phyloP scores from a whole-genome alignment of 2,113 vertebrate species.

The Nibea coibor region DNA sequence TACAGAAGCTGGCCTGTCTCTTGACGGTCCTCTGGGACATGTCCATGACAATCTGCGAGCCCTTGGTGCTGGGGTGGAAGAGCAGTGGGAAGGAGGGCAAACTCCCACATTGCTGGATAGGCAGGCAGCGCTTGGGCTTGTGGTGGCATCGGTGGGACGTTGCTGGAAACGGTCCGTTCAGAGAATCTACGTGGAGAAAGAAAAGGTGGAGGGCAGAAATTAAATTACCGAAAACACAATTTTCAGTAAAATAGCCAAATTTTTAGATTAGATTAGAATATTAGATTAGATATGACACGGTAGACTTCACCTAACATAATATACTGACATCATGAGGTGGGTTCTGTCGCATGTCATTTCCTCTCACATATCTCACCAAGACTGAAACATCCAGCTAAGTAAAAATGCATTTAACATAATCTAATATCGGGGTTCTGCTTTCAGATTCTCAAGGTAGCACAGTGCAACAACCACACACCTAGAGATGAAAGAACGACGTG shows the following conservation, averaged over 20 bases:
- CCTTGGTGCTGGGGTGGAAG: constrained; percentile 96
- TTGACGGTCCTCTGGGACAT: constrained; percentile 92
- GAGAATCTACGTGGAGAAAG: constrained; percentile 85
- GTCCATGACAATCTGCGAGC: constrained; percentile 98
- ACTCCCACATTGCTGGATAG: constrained; percentile 85
- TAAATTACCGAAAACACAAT: constrained; percentile 4
- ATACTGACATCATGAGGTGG: not conserved
- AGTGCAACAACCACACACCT: constrained; percentile 25
- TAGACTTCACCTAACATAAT: constrained; percentile 15
- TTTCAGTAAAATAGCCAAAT: constrained; percentile 7
- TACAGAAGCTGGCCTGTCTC: constrained; percentile 97
- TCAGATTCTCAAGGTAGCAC: not conserved
- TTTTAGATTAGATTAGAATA: constrained; percentile 28
- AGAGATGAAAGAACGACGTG: constrained; percentile 15
- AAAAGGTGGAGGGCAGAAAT: constrained; percentile 3
- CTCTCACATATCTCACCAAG: not conserved
- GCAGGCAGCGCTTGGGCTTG: constrained; percentile 92
- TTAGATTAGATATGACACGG: constrained; percentile 10
- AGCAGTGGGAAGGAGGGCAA: constrained; percentile 90
- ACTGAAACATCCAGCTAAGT: constrained; percentile 24
- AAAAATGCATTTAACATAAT: constrained; percentile 14
- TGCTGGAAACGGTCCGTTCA: constrained; percentile 89
- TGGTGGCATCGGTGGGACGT: constrained; percentile 92
- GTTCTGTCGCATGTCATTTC: constrained; percentile 27
- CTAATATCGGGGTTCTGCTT: constrained; percentile 2